Evolutionary conservation across 2,888 invertebrate genomes (phyloP).

Genomic region (Pandemis heparana): DNA sequence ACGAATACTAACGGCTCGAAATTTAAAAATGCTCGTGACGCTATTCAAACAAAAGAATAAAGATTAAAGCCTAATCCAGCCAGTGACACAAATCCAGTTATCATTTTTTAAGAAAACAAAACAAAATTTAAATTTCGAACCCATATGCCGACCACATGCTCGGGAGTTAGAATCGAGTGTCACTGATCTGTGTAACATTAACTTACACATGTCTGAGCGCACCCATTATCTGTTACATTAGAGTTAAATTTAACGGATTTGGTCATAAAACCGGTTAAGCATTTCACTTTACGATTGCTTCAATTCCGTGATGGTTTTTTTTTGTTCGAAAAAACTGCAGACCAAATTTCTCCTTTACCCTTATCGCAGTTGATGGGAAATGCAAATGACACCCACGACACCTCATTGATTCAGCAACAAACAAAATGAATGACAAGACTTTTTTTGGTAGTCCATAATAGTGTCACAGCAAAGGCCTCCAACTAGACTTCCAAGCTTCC

Average conservation of each 20-base stretch:
- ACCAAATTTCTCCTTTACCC: no score
- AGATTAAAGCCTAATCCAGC: slow-evolving; percentile 19
- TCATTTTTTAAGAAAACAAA: slow-evolving; percentile 5
- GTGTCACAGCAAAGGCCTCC: no score
- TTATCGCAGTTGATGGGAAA: no score
- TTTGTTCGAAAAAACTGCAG: no score
- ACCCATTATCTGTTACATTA: slow-evolving; percentile 33
- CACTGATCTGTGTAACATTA: slow-evolving; percentile 29
- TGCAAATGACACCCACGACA: no score
- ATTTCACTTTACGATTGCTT: neutral
- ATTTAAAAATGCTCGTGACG: no score
- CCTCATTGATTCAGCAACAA: no score
- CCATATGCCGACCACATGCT: slow-evolving; percentile 39
- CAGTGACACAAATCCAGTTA: slow-evolving; percentile 27
- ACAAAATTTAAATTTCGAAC: slow-evolving; percentile 33
- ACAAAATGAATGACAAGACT: no score
- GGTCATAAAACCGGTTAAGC: slow-evolving; percentile 26
- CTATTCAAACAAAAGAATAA: neutral
- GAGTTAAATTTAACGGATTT: slow-evolving; percentile 38
- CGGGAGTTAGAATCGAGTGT: slow-evolving; percentile 9
- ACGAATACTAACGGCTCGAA: no score
- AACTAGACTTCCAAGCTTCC: no score
- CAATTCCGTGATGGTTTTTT: neutral
- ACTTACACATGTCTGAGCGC: slow-evolving; percentile 24
- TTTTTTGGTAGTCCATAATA: no score